Conservation (phyloP, 2,113 vertebrate genomes). For the Paracanthobrama guichenoti region DNA sequence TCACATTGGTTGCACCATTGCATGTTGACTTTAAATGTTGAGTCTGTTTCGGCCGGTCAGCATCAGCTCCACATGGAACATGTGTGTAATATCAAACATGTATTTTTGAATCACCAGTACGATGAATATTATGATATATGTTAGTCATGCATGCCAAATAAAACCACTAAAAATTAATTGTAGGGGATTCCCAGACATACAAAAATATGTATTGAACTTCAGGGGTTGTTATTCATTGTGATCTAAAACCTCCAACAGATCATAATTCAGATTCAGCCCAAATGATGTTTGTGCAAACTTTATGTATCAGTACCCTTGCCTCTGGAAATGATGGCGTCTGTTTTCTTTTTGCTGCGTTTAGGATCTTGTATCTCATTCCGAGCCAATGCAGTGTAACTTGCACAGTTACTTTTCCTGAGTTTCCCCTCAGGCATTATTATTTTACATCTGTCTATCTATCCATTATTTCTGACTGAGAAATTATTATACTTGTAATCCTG, state of each 20-base stretch:
- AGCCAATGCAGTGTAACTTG: neutral
- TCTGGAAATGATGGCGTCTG: constrained; percentile 7
- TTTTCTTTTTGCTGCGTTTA: constrained; percentile 21
- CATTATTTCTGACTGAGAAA: constrained; percentile 18
- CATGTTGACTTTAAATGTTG: neutral
- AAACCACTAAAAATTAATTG: constrained; percentile 47
- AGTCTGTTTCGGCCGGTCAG: neutral
- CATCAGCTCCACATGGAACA: constrained; percentile 20
- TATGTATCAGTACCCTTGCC: neutral
- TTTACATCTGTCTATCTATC: constrained; percentile 23
- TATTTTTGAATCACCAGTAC: constrained; percentile 17
- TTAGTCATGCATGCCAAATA: constrained; percentile 52
- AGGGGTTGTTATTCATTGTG: neutral
- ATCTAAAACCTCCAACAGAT: constrained; percentile 15
- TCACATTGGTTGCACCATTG: neutral
- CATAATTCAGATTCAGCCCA: constrained; percentile 20
- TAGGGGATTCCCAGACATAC: constrained; percentile 44
- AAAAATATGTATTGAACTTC: constrained; percentile 32
- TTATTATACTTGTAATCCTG: neutral
- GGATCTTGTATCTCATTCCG: neutral
- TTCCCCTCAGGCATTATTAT: constrained; percentile 19
- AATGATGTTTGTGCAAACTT: constrained; percentile 3
- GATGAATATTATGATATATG: constrained; percentile 44
- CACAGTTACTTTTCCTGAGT: neutral
- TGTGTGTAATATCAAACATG: constrained; percentile 42